A percentile compares a stretch with the other conserved stretches of the same genome.
Conservation (phyloP, 2,888 invertebrate genomes). For the Deladenus siricidicola region DNA sequence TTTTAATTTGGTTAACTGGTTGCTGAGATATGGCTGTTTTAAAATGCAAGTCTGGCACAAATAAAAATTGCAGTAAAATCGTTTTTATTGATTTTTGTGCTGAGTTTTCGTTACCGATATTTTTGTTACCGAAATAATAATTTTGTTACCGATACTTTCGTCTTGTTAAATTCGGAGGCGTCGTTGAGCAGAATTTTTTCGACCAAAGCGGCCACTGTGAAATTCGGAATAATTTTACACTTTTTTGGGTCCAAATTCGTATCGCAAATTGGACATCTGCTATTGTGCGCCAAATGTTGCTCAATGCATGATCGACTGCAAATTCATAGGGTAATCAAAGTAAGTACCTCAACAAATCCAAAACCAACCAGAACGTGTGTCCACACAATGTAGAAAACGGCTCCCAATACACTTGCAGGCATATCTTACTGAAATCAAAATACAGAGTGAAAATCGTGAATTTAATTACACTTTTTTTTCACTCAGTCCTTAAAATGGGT, state of each 20-base stretch:
- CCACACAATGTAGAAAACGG: conserved; percentile 31
- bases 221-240: conserved; percentile 22
- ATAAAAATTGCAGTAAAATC: too few species aligned
- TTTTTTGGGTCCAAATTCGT: conserved; percentile 15
- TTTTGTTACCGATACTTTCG: too few species aligned
- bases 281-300: conserved; percentile 7
- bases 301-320: conserved; percentile 23
- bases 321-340: not conserved
- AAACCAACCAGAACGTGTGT: conserved; percentile 31
- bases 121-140: too few species aligned
- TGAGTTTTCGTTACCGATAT: too few species aligned
- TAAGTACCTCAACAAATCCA: not conserved
- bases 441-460: too few species aligned
- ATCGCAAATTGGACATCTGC: conserved; percentile 22
- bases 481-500: too few species aligned
- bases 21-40: not conserved
- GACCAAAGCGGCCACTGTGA: conserved; percentile 21
- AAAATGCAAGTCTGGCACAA: too few species aligned
- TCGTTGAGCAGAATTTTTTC: conserved; percentile 14
- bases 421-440: conserved; percentile 21
- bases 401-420: conserved; percentile 23
- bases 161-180: not conserved
- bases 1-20: not conserved
- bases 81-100: too few species aligned
- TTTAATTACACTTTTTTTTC: too few species aligned